Evolutionary conservation across 1,140 invertebrate genomes (phyloP), one percentile per base, ranked within the genome.

Genomic region (Dryas iulia): DNA sequence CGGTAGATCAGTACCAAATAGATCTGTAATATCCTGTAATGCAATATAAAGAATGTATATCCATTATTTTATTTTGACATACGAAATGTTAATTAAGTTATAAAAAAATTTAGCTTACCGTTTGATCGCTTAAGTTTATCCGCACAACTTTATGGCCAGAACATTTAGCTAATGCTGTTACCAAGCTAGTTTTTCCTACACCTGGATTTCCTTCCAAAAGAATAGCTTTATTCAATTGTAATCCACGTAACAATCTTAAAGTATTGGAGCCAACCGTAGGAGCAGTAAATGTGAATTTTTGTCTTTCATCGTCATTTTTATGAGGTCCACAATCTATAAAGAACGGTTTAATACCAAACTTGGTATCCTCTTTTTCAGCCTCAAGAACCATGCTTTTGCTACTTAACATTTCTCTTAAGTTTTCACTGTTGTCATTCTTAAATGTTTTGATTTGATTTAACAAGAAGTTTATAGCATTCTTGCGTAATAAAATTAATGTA

Each of bases 71-170:
- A 1, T 56, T 56, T 56, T 26, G 12, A 53, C 21, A 12, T 2
- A 53, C 21, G 11, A 11, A 25, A 54, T 54, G 6, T 10, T 14
- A 39, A 26, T 61, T 53, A 53, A 12, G 2, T 5, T 3, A 54
- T 54, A 54, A 54, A 12, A 4, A 59, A 21, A 30, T 5, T 24
- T 14, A 31, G 24, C 61, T 63, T 63, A 97, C 96, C 0, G 99
- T 99, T 93, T 99, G 99, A 84, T 99, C 99, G 47, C 98, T 99
- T 11, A 99, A 93, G 94, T 99, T 99, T 53, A 99, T 98, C 35
- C 99, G 92, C 12, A 98, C 95, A 7, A 99, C 93, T 78, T 93
- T 93, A 86, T 98, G 94, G 0, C 97, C 96, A 24, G 97, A 95
- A 3, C 95, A 94, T 86, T 95, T 96, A 0, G 98, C 98, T 14